Percentiles rank a stretch among this genome's conserved stretches.
Conservation (phyloP, 1,140 invertebrate species). For the Caenorhabditis inopinata region DNA sequence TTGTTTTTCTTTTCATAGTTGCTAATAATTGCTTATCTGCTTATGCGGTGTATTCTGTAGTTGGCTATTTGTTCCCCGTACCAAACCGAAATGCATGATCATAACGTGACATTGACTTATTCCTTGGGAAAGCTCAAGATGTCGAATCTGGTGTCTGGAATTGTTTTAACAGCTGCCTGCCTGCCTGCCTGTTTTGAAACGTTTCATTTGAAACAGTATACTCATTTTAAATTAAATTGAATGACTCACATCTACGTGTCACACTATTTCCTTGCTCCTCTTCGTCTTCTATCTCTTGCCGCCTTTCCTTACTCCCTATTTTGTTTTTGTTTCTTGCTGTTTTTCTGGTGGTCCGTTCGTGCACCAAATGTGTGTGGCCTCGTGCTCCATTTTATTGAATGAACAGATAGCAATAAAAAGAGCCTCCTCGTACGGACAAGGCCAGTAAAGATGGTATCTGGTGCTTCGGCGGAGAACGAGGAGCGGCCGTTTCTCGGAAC, state of each 20-base stretch:
- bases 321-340: not conserved
- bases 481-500: slow-evolving; percentile 15
- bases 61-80: not conserved
- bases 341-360: not conserved
- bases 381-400: not conserved
- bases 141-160: not conserved
- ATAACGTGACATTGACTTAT: too few species aligned
- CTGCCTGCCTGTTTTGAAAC: not conserved
- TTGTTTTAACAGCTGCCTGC: slow-evolving; percentile 13
- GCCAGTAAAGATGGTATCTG: slow-evolving; percentile 22
- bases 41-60: not conserved
- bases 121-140: too few species aligned
- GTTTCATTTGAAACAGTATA: not conserved
- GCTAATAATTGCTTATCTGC: not conserved
- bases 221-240: not conserved
- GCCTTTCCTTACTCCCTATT: not conserved
- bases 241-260: not conserved
- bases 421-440: slow-evolving; percentile 19
- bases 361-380: slow-evolving; percentile 1
- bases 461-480: slow-evolving; percentile 3
- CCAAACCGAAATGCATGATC: too few species aligned
- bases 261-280: not conserved
- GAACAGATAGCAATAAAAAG: not conserved
- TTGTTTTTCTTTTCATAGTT: not conserved
- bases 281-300: not conserved